Evolutionary conservation across 2,797 vertebrate genomes (phyloP).

Genomic region (Rhincodon typus): DNA sequence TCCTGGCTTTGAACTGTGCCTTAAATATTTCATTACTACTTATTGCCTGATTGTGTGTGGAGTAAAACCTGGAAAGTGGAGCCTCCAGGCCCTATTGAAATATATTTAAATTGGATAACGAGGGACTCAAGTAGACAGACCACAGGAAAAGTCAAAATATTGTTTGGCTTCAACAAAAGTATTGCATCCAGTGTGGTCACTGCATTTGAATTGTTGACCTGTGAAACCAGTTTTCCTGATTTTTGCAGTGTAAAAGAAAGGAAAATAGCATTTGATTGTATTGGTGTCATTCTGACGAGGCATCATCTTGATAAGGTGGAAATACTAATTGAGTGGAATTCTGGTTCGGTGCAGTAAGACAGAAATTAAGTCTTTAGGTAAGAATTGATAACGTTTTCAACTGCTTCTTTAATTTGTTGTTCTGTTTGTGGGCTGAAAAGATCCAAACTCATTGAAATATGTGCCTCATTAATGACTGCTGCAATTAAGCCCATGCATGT

Average conservation of each 20-base stretch:
- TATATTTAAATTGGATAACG: not conserved
- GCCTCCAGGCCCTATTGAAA: not conserved
- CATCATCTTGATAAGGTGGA: not conserved
- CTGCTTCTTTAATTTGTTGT: not conserved
- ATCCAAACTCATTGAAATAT: not conserved
- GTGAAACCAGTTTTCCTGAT: not conserved
- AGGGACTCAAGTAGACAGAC: not conserved
- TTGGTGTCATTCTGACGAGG: not conserved
- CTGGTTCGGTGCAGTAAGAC: not conserved
- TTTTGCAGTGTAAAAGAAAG: not conserved
- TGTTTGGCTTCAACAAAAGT: not conserved
- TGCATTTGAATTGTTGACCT: too few relatives aligned
- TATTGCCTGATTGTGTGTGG: not conserved
- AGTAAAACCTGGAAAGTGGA: not conserved
- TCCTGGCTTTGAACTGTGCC: not conserved
- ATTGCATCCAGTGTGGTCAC: too few relatives aligned
- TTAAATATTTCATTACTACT: not conserved
- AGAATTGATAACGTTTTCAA: not conserved
- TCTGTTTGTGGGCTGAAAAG: not conserved
- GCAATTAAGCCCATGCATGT: conserved; percentile 7
- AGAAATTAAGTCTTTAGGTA: not conserved
- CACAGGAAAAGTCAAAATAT: not conserved
- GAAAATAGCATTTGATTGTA: not conserved
- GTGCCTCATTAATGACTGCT: not conserved
- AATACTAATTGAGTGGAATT: not conserved